Evolutionary conservation across 2,888 invertebrate genomes (phyloP).

Genomic region (Beris chalybata): DNA sequence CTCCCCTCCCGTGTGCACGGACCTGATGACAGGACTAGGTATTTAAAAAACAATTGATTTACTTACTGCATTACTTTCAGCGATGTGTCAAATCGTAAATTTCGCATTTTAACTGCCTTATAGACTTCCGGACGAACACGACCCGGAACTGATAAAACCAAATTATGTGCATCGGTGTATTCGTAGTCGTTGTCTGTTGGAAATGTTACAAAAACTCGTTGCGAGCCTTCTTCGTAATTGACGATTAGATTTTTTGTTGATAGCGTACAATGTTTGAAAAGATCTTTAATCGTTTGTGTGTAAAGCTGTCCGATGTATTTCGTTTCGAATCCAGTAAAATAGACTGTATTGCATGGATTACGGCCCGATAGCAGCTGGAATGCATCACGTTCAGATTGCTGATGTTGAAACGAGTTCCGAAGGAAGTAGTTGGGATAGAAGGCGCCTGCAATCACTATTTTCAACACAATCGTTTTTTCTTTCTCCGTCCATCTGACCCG

Average conservation of each 20-base stretch:
- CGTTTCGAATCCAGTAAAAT: slow-evolving; percentile 62
- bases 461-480: slow-evolving; percentile 66
- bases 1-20: no score
- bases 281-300: slow-evolving; percentile 63
- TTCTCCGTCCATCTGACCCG: slow-evolving; percentile 56
- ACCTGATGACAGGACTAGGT: no score
- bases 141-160: slow-evolving; percentile 61
- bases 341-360: slow-evolving; percentile 78
- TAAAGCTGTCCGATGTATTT: slow-evolving; percentile 74
- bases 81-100: slow-evolving; percentile 52
- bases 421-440: slow-evolving; percentile 93
- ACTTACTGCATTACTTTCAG: slow-evolving; percentile 52
- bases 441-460: slow-evolving; percentile 64
- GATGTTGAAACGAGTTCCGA: slow-evolving; percentile 58
- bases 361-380: slow-evolving; percentile 69
- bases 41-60: no score
- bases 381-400: slow-evolving; percentile 66
- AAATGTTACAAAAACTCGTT: slow-evolving; percentile 72
- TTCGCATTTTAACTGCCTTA: slow-evolving; percentile 71
- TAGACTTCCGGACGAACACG: slow-evolving; percentile 71
- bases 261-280: slow-evolving; percentile 59
- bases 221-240: slow-evolving; percentile 56
- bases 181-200: slow-evolving; percentile 53
- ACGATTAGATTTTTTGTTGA: slow-evolving; percentile 52
- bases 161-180: slow-evolving; percentile 33